Evolutionary conservation across 2,797 vertebrate genomes (phyloP), one percentile per base, ranked within the genome.

Genomic region (Falco novaeseelandiae): DNA sequence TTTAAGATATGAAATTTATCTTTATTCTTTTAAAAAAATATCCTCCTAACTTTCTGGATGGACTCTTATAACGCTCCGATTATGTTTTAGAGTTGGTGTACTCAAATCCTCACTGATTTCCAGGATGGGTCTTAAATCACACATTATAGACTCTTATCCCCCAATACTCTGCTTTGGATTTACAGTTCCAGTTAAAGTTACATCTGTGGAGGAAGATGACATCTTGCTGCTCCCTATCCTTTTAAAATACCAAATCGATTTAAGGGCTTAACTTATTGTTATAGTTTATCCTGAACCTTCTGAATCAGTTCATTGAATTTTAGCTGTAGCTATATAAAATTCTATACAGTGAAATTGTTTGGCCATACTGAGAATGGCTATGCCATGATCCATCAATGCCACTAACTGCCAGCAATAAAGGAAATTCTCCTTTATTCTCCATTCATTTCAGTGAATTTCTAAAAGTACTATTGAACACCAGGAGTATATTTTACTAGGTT

Each of bases 271-370:
- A 97, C 96, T 96, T 97, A 97, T 97, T 97, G 96, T 98, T 98
- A 97, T 97, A 97, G 98, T 98, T 98, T 98, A 98, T 97, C 97
- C 96, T 79, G 93, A 96, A 97, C 94, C 92, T 97, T 97, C 97
- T 96, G 97, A 97, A 98, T 98, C 97, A 98, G 97, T 98, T 98
- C 97, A 98, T 96, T 98, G 98, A 97, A 98, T 98, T 98, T 98
- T 97, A 98, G 97, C 97, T 96, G 92, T 91, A 97, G 97, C 96
- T 96, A 86, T 97, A 98, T 97, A 98, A 97, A 98, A 98, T 93
- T 96, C 97, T 96, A 91, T 96, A 89, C 91, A 96, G 95, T 85
- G 82, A 97, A 98, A 96, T 97, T 96, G 96, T 98, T 98, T 98
- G 97, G 91, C 93, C 95, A 89, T 97, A 94, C 96, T 93, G 94